Conservation (phyloP, 2,113 vertebrate genomes). For the Coracopsis vasa region DNA sequence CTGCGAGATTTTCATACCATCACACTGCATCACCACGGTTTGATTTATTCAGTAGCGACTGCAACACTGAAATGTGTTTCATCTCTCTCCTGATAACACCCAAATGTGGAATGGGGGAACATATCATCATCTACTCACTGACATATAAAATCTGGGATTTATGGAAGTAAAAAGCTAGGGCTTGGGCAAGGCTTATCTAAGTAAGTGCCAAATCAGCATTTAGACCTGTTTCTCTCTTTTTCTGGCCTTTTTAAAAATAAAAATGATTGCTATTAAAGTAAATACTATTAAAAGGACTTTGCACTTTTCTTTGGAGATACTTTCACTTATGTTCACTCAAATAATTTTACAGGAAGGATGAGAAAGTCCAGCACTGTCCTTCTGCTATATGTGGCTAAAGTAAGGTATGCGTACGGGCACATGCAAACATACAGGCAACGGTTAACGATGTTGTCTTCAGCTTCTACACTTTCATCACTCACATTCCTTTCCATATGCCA, state of each 20-base stretch:
- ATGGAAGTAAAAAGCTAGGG: neutral
- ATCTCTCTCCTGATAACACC: constrained; percentile 67
- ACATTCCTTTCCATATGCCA: neutral
- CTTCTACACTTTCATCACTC: neutral
- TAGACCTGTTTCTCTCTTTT: neutral
- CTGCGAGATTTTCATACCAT: constrained; percentile 37
- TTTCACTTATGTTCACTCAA: neutral
- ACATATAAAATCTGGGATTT: constrained; percentile 14
- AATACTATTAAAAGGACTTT: neutral
- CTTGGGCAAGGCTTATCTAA: neutral
- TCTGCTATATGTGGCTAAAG: neutral
- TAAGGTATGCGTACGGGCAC: neutral
- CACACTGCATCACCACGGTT: neutral
- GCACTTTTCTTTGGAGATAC: neutral
- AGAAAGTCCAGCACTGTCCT: neutral
- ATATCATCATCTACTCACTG: constrained; percentile 18
- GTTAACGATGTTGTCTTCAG: neutral
- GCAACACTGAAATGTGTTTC: constrained; percentile 84
- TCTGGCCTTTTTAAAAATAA: neutral
- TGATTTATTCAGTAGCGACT: constrained; percentile 81
- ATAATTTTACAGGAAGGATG: neutral
- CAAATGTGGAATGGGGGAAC: constrained; percentile 24
- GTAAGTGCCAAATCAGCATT: constrained; percentile 3
- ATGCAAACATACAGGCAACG: neutral
- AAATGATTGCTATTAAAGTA: neutral